Base-by-base conservation (phyloP, 2,888 invertebrate species). In the Dilophus febrilis region DNA sequence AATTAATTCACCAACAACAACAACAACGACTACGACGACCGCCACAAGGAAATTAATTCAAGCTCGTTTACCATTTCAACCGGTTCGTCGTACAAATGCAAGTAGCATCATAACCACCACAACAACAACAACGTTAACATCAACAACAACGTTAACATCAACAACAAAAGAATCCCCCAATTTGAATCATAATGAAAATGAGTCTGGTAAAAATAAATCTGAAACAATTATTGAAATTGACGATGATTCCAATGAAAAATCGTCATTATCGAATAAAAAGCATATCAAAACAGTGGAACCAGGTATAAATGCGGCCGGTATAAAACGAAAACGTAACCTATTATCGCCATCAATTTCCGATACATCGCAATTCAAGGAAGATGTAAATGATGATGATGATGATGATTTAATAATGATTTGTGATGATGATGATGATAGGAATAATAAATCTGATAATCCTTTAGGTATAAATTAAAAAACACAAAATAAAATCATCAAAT, bases 41-140 rank as follows among this genome's bases (percentile, higher is more conserved):
- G 51, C 53, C 41, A 55, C 53, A 53, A 74, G 72, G 53, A 73
- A 72, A 51, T 55, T 74, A 40, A 70, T 68, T 46, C 74, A 74
- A 56, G 71, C 72, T 46, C 65, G 71, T 47, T 61, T 74, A 46
- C 73, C 73, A 46, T 74, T 74, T 51, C 72, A 68, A 59, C 51
- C 68, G 45, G 55, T 71, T 39, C 63, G 66, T 37, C 59, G 66
- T 29, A 58, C 65, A 18, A 12, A 2, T 13, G 13, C 6, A 8
- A 47, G 50, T 32, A 41, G 48, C 8, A 30, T 47, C n/a, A 33
- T 39, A 3, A 28, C 42, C n/a, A 30, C n/a, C n/a, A n/a, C n/a
- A 22, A 22, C 22, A 22, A 22, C 22, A 22, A 22, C 46, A n/a
- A 18, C 46, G 6, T 39, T 36, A n/a, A 37, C 38, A 28, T 6